Evolutionary conservation across 2,888 invertebrate species (phyloP).

Genomic region (Alentia gelatinosa): DNA sequence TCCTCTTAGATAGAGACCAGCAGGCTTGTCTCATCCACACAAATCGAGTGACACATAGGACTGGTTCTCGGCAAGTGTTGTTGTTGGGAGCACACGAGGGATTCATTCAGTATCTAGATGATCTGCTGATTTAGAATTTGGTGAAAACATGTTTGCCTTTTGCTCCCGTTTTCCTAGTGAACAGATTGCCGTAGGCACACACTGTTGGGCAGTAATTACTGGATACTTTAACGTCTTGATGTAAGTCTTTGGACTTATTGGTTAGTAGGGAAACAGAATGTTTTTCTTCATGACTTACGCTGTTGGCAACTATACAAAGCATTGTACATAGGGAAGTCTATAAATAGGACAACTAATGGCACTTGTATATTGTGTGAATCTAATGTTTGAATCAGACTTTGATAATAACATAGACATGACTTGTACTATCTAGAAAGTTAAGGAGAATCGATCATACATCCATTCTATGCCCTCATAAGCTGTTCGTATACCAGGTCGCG

Average conservation of each 20-base stretch:
- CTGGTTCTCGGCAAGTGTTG: neutral
- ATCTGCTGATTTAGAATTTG: conserved; percentile 37
- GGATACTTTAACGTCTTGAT: neutral
- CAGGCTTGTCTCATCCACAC: neutral
- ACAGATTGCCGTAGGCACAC: neutral
- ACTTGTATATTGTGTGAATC: neutral
- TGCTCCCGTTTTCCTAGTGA: neutral
- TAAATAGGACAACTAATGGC: neutral
- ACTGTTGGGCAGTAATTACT: neutral
- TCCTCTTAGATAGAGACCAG: neutral
- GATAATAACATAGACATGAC: neutral
- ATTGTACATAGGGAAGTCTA: conserved; percentile 34
- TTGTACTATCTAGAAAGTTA: neutral
- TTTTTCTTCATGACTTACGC: neutral
- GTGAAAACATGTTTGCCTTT: neutral
- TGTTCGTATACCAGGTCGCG: neutral
- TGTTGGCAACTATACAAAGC: conserved; percentile 11
- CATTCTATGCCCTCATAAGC: neutral
- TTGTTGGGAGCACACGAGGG: neutral
- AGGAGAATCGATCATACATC: neutral
- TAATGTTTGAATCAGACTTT: neutral
- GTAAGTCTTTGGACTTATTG: conserved; percentile 7
- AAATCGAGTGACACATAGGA: neutral
- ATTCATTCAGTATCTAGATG: neutral
- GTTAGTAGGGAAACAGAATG: neutral